phyloP scores from a whole-genome alignment of 2,797 vertebrate genomes.

The Eurystomus glaucurus region DNA sequence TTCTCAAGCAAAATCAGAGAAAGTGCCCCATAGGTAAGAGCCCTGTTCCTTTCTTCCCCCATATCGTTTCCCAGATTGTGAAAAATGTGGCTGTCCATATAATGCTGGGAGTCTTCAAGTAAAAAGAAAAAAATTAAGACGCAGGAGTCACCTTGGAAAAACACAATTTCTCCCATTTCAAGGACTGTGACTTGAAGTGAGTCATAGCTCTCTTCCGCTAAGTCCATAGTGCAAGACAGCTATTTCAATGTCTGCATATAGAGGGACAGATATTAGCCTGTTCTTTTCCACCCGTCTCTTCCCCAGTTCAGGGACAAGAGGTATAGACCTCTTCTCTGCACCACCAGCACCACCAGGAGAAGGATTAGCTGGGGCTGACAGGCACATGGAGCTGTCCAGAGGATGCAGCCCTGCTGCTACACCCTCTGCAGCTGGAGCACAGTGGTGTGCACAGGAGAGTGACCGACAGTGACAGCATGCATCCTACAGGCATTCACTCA shows the following conservation, averaged over 20 bases:
- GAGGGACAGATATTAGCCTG: background rate
- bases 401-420: background rate
- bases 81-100: background rate
- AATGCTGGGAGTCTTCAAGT: background rate
- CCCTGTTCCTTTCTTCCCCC: background rate
- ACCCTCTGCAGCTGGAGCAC: background rate
- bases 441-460: fast-evolving
- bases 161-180: background rate
- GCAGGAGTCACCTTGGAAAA: background rate
- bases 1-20: background rate
- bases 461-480: fast-evolving
- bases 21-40: background rate
- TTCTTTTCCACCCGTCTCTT: background rate
- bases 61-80: background rate
- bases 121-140: background rate
- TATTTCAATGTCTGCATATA: background rate
- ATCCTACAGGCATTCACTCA: background rate
- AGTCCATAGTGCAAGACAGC: background rate
- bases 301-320: fast-evolving
- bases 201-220: background rate
- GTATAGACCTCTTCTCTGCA: background rate
- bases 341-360: background rate
- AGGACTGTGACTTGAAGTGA: background rate
- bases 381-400: background rate
- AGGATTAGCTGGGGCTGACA: background rate